Evolutionary conservation across 1,140 invertebrate genomes (phyloP).

Genomic region (Drosophila parabipectinata): DNA sequence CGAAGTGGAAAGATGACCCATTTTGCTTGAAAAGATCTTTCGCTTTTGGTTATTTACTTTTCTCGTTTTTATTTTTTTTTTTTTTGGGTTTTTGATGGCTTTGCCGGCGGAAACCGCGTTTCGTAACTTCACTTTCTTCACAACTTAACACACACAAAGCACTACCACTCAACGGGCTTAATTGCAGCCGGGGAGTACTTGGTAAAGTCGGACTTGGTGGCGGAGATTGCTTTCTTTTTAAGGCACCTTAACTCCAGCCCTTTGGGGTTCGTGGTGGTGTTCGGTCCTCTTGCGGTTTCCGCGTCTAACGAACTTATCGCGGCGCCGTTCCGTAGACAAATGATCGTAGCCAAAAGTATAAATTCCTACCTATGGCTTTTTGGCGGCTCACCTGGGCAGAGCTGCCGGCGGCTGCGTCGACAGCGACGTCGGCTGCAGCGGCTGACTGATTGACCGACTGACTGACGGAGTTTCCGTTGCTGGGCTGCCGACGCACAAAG

Average conservation of each 20-base stretch:
- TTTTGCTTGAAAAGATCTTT: conserved; percentile 42
- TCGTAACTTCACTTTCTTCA: conserved; percentile 78
- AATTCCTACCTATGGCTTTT: conserved; percentile 71
- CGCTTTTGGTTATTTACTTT: conserved; percentile 27
- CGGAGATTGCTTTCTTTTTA: conserved; percentile 39
- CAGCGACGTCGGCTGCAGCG: conserved; percentile 3
- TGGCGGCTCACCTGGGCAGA: conserved; percentile 42
- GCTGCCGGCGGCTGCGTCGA: conserved; percentile 14
- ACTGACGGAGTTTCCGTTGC: conserved; percentile 42
- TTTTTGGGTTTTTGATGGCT: conserved; percentile 5
- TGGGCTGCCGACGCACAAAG: conserved; percentile 51
- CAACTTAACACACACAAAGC: conserved; percentile 65
- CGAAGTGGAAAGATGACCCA: conserved; percentile 77
- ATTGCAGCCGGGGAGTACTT: conserved; percentile 62
- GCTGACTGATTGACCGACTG: conserved; percentile 73
- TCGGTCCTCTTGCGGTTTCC: conserved; percentile 18
- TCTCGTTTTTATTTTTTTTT: neutral
- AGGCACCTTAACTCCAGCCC: conserved; percentile 26
- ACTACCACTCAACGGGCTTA: conserved; percentile 43
- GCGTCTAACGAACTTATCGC: conserved; percentile 80
- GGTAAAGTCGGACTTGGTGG: conserved; percentile 24
- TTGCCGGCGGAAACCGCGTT: conserved; percentile 58
- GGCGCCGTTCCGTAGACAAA: conserved; percentile 81
- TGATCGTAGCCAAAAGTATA: conserved; percentile 77
- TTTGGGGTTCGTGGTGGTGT: conserved; percentile 17